Percentiles rank a stretch among this genome's conserved stretches.
These are phyloP conservation scores for Chamaetylas fuelleborni DNA, from an alignment of 2,113 vertebrate genomes.

Conservation along the genomic window DNA sequence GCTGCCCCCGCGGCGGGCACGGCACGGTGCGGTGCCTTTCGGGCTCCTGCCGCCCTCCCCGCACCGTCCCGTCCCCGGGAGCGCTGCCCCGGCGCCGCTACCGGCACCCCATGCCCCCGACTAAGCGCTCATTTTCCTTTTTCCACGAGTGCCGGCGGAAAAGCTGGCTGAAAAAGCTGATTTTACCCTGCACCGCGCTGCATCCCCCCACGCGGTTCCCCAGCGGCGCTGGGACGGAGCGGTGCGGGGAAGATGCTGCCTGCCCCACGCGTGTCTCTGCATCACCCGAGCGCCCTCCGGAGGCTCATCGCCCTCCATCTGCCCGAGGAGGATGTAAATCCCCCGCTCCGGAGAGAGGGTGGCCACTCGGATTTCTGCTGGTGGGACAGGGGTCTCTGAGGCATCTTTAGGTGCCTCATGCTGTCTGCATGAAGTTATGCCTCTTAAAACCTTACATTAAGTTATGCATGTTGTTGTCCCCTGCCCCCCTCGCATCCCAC, in stretches of 20 bases:
- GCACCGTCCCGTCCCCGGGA: neutral
- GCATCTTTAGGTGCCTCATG: neutral
- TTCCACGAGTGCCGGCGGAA: neutral
- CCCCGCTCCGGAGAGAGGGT: fast-evolving
- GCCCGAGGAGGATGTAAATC: neutral
- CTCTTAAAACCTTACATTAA: neutral
- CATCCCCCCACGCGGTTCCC: neutral
- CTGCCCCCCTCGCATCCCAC: neutral
- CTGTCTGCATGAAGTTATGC: neutral
- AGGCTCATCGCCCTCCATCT: neutral
- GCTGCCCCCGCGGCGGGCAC: neutral
- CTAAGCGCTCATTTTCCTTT: neutral
- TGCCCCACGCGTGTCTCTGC: constrained; percentile 2
- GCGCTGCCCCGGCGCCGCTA: neutral
- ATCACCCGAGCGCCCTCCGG: constrained; percentile 47
- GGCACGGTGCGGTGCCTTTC: neutral
- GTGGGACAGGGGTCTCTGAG: neutral
- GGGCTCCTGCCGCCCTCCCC: neutral
- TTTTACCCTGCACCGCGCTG: neutral
- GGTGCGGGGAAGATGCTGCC: neutral
- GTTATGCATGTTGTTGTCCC: neutral
- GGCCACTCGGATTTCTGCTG: neutral
- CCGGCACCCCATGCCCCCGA: fast-evolving
- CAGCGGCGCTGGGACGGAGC: neutral
- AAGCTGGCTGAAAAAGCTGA: neutral